Evolutionary conservation across 2,888 invertebrate species (phyloP).

Genomic region (Macaria notata): DNA sequence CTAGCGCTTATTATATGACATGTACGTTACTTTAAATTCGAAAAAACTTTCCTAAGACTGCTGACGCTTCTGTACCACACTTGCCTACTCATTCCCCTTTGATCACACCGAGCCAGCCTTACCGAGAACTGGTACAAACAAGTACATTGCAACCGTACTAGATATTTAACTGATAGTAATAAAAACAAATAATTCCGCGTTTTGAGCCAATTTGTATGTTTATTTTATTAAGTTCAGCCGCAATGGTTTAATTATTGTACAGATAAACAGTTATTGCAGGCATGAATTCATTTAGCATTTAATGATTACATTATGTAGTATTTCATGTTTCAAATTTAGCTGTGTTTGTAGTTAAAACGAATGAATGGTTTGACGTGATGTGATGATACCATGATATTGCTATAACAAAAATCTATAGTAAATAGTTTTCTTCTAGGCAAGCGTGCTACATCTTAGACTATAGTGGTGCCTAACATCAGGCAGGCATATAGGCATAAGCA

Average conservation of each 20-base stretch:
- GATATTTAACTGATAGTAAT: constrained; percentile 14
- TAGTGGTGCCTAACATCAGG: no score
- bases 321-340: no score
- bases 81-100: constrained; percentile 5
- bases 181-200: constrained; percentile 19
- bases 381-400: no score
- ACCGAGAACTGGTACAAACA: constrained; percentile 11
- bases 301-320: background rate
- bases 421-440: no score
- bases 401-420: no score
- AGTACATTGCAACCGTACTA: constrained; percentile 8
- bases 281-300: constrained; percentile 22
- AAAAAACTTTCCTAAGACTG: no score
- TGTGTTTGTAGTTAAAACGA: no score
- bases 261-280: constrained; percentile 9
- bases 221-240: constrained; percentile 10
- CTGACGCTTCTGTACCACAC: background rate
- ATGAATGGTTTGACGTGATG: no score
- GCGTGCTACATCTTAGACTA: no score
- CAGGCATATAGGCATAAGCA: no score
- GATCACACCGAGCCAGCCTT: constrained; percentile 13
- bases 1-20: no score
- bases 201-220: constrained; percentile 17
- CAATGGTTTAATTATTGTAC: constrained; percentile 13
- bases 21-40: no score